phyloP scores from a whole-genome alignment of 2,113 vertebrate species.

The Corythoichthys haematopterus region DNA sequence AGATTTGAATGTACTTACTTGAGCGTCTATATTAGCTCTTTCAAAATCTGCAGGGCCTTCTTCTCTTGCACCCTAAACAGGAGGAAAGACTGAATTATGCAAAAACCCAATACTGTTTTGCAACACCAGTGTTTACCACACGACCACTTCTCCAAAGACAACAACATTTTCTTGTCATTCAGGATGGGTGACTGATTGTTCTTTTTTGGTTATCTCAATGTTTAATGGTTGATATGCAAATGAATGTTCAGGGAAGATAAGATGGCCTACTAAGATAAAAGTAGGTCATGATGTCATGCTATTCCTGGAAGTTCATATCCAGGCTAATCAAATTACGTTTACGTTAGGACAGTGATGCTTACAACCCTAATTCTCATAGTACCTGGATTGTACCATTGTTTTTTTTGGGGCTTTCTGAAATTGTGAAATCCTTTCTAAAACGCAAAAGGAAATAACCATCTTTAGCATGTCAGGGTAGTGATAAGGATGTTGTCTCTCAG shows the following conservation, averaged over 20 bases:
- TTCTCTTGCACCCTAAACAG: conserved; percentile 82
- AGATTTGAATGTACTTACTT: conserved; percentile 77
- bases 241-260: neutral
- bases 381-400: neutral
- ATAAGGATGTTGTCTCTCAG: too few species aligned
- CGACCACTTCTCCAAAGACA: neutral
- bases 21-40: conserved; percentile 79
- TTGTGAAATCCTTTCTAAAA: neutral
- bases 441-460: too few species aligned
- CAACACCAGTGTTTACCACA: neutral
- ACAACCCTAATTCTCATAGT: neutral
- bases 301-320: neutral
- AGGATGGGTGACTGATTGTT: neutral
- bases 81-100: neutral
- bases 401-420: neutral
- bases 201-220: neutral
- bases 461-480: too few species aligned
- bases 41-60: conserved; percentile 78
- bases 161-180: neutral
- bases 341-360: neutral
- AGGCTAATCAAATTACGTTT: neutral
- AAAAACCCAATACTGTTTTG: neutral
- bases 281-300: neutral
- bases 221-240: neutral
- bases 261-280: neutral